Evolutionary conservation across 2,888 invertebrate species (phyloP), one percentile per base, ranked within the genome.

Genomic region (Tenthredo amoena): DNA sequence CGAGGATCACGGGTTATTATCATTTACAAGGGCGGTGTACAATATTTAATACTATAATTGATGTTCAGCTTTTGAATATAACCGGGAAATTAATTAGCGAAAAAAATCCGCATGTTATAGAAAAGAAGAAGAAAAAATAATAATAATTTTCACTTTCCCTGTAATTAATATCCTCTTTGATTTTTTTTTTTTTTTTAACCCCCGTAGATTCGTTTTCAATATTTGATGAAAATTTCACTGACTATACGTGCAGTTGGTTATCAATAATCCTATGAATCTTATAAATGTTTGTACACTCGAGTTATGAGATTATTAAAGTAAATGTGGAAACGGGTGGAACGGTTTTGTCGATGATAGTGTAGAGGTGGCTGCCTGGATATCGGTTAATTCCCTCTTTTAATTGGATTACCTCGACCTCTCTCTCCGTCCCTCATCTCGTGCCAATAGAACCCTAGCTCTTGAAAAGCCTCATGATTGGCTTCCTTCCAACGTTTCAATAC

Each of bases 381-480:
- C 26, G 81, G 34, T 62, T 81, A 62, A 81, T 83, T 83, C 71
- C 83, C 68, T n/a, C 68, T 83, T 81, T 83, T 83, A 83, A 83
- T 83, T 83, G 83, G 68, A 83, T 83, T 83, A 68, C 83, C 68
- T 43, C 68, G 26, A 31, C 18, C 68, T 12, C 81, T 21, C 40
- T 81, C 62, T 26, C 62, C 81, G 21, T 58, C 62, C 18, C 37
- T 68, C 68, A 15, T n/a, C 83, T 34, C 47, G 43, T 68, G 21
- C 58, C 81, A 62, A 58, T 81, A 58, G 81, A 15, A 15, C 34
- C 81, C 81, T 21, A 40, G 58, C 58, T 37, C 47, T 47, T 71
- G 43, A 83, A 71, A 47, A 68, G 83, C 83, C 47, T 43, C 65
- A 34, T 83, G 83, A 88, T 87, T 89, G 89, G 89, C 88, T 87